phyloP scores from a whole-genome alignment of 2,113 vertebrate genomes.

The Pseudois nayaur region DNA sequence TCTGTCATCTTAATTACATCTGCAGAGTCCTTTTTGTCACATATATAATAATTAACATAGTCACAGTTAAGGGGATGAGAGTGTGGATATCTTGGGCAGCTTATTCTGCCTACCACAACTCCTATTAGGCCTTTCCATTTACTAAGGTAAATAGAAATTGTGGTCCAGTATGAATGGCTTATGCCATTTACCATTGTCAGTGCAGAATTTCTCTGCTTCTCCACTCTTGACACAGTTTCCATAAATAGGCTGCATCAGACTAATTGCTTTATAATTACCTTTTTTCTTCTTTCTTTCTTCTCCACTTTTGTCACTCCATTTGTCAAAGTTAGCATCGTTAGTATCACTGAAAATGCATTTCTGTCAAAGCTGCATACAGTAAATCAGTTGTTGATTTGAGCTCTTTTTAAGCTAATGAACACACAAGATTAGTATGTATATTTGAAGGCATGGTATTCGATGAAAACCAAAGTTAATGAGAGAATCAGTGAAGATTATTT shows the following conservation, averaged over 20 bases:
- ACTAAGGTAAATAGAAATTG: background rate
- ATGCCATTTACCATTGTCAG: background rate
- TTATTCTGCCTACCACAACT: background rate
- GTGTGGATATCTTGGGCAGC: background rate
- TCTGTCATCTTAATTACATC: background rate
- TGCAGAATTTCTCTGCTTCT: background rate
- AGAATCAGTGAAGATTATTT: constrained; percentile 12
- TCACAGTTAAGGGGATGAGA: background rate
- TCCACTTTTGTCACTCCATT: background rate
- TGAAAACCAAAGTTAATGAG: background rate
- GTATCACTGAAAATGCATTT: background rate
- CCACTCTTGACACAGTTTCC: background rate
- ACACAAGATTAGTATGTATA: background rate
- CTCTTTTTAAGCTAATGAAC: background rate
- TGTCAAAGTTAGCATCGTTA: background rate
- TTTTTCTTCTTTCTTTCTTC: background rate
- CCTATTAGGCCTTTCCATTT: background rate
- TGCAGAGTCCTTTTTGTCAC: background rate
- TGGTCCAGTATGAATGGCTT: background rate
- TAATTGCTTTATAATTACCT: background rate
- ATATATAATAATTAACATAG: background rate
- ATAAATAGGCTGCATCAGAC: background rate
- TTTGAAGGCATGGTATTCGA: background rate
- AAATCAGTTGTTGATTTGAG: background rate
- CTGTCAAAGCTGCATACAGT: background rate